Conservation (phyloP, 1,140 invertebrate species). For the Centruroides sculpturatus region DNA sequence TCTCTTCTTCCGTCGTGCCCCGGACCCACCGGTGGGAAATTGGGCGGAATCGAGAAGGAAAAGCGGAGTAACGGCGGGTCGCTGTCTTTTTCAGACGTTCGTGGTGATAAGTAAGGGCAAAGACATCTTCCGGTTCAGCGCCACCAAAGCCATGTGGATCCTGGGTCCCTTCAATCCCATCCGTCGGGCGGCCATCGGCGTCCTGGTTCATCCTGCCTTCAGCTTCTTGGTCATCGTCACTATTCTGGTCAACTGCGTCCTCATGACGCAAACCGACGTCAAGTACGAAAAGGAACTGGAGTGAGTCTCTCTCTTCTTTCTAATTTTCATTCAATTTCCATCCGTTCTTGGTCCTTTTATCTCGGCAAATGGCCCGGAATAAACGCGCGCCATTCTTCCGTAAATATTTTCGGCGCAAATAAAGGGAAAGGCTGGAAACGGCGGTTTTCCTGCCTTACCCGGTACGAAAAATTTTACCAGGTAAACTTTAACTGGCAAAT, state of each 20-base stretch:
- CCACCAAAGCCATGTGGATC: conserved; percentile 85
- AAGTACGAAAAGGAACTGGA: conserved; percentile 81
- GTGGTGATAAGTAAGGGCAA: conserved; percentile 96
- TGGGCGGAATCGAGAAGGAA: no score
- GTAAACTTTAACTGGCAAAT: no score
- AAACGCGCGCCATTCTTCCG: no score
- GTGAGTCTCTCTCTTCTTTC: conserved; percentile 50
- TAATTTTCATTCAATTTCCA: not conserved
- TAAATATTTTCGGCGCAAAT: no score
- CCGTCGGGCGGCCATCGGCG: conserved; percentile 88
- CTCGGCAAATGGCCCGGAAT: no score
- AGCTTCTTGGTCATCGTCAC: conserved; percentile 95
- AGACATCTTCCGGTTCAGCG: conserved; percentile 96
- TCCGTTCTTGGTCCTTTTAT: no score
- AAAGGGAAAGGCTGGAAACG: no score
- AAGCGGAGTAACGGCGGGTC: no score
- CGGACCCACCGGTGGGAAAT: no score
- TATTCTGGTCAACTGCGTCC: conserved; percentile 92
- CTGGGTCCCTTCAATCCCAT: conserved; percentile 94
- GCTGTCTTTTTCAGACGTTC: conserved; percentile 59
- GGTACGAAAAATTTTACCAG: no score
- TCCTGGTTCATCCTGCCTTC: conserved; percentile 93
- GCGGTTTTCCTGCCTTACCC: no score
- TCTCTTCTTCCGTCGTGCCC: no score
- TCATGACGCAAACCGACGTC: conserved; percentile 87